A percentile compares a stretch with the other conserved stretches of the same genome.
Conservation (phyloP, 2,888 invertebrate genomes). For the Calameuta filiformis region DNA sequence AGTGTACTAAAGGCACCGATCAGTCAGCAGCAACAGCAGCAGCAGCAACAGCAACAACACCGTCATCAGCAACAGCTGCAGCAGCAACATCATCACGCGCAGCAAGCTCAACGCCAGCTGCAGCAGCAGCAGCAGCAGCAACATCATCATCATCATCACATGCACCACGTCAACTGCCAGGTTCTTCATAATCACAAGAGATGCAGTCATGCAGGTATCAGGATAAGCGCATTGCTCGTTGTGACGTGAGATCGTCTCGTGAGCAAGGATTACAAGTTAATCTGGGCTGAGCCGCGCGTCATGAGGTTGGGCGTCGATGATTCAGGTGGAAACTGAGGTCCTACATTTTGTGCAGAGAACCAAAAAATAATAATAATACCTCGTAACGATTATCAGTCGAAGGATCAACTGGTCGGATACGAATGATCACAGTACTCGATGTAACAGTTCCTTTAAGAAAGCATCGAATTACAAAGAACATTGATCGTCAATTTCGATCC, state of each 20-base stretch:
- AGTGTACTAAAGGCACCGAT: slow-evolving; percentile 73
- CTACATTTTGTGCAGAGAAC: neutral
- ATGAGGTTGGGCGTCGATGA: neutral
- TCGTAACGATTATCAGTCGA: neutral
- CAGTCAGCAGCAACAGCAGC: slow-evolving; percentile 49
- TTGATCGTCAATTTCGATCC: neutral
- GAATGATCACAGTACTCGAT: too few relatives aligned
- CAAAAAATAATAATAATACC: neutral
- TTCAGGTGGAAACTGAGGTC: neutral
- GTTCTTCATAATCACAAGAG: slow-evolving; percentile 49
- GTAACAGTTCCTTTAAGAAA: too few relatives aligned
- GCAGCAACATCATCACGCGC: slow-evolving; percentile 15
- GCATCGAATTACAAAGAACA: too few relatives aligned
- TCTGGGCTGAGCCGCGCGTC: neutral
- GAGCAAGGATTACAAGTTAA: neutral
- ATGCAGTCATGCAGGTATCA: slow-evolving; percentile 51
- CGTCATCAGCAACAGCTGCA: slow-evolving; percentile 24
- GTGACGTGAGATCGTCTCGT: neutral
- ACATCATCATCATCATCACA: slow-evolving; percentile 35
- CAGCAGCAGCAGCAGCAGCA: slow-evolving; percentile 19
- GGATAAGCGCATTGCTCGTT: neutral
- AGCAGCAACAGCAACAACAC: slow-evolving; percentile 21
- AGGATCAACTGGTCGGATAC: neutral
- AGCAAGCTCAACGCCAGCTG: slow-evolving; percentile 21
- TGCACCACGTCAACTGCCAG: slow-evolving; percentile 55